Conservation (phyloP, 2,113 vertebrate species). For the Eidolon helvum region DNA sequence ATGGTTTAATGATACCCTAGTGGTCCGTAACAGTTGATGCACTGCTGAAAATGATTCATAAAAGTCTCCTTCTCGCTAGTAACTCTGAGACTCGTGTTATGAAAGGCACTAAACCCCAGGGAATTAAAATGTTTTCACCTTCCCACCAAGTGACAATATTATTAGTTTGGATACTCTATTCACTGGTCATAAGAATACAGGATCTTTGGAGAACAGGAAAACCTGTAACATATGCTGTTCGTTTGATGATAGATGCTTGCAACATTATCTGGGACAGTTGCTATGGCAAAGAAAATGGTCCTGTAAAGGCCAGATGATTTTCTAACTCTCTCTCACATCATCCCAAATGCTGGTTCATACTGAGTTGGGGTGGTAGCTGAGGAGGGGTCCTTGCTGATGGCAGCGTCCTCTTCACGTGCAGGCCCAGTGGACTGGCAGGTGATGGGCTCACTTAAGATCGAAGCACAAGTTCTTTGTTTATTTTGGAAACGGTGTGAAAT, state of each 20-base stretch:
- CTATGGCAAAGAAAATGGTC: background rate
- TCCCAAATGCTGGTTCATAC: background rate
- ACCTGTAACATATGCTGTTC: background rate
- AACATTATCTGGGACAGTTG: background rate
- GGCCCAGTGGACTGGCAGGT: background rate
- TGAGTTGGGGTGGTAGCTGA: background rate
- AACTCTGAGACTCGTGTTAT: conserved; percentile 9
- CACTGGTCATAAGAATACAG: background rate
- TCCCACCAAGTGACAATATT: background rate
- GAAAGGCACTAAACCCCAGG: conserved; percentile 5
- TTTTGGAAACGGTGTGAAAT: conserved; percentile 12
- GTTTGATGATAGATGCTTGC: background rate
- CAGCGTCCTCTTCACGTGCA: background rate
- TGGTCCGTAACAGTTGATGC: conserved; percentile 7
- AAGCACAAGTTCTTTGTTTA: background rate
- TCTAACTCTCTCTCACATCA: background rate
- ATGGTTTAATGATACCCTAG: conserved; percentile 60
- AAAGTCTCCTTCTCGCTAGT: conserved; percentile 34
- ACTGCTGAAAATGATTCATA: conserved; percentile 48
- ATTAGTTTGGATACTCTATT: conserved; percentile 23
- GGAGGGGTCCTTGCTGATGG: background rate
- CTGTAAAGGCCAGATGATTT: background rate
- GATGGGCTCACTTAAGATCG: background rate
- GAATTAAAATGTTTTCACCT: conserved; percentile 22
- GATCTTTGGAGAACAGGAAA: background rate